Conservation (phyloP, 2,797 vertebrate species). For the Leptodactylus fallax region DNA sequence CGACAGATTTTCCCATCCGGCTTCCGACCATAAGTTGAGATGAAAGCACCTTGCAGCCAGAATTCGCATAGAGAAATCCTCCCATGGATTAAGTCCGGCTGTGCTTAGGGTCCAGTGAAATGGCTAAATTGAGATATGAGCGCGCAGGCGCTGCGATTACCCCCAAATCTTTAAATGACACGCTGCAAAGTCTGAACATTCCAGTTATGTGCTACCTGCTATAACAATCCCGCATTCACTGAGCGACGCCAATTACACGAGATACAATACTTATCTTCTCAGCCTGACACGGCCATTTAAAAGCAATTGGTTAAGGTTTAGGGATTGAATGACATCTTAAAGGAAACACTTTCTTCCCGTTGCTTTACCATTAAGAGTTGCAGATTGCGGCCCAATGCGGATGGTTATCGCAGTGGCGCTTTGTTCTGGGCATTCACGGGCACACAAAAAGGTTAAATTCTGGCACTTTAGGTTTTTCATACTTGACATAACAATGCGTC, state of each 20-base stretch:
- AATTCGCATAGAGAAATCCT: not conserved
- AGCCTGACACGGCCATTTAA: conserved; percentile 42
- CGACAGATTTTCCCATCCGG: not conserved
- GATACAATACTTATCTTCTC: conserved; percentile 25
- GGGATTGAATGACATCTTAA: conserved; percentile 23
- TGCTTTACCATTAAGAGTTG: conserved; percentile 18
- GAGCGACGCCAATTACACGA: conserved; percentile 11
- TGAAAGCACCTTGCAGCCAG: not conserved
- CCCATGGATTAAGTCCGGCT: conserved; percentile 13
- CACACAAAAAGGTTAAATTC: conserved; percentile 27
- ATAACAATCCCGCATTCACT: conserved; percentile 15
- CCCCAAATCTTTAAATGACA: conserved; percentile 37
- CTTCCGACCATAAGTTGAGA: not conserved
- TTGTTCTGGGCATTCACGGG: not conserved
- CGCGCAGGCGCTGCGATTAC: not conserved
- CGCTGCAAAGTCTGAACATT: not conserved
- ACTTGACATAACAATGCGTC: conserved; percentile 20
- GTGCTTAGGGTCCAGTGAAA: not conserved
- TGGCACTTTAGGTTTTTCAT: not conserved
- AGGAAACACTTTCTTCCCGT: not conserved
- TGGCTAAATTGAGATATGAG: conserved; percentile 26
- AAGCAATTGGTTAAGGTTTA: conserved; percentile 49
- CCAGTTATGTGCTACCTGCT: conserved; percentile 3
- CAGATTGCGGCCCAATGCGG: not conserved
- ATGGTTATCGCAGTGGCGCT: not conserved